Evolutionary conservation across 2,888 invertebrate genomes (phyloP).

Genomic region (Eurytoma adleriae): DNA sequence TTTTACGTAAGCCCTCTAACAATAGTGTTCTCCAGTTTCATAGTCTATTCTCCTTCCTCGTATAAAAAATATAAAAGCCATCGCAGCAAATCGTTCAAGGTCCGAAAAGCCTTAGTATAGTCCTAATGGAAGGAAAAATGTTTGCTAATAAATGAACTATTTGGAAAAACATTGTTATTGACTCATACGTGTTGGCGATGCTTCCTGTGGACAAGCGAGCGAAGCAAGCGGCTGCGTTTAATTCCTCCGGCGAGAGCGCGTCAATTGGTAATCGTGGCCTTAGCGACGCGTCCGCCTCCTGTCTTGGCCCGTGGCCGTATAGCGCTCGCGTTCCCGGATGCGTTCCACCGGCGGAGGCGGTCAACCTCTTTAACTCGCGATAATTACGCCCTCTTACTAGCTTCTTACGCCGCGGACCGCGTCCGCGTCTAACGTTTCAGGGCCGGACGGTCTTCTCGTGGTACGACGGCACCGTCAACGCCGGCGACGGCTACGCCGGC

Average conservation of each 20-base stretch:
- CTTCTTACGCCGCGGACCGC: background rate
- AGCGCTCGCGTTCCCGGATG: conserved; percentile 60
- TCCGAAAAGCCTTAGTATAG: no score
- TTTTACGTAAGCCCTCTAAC: conserved; percentile 2
- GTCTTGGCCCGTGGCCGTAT: conserved; percentile 11
- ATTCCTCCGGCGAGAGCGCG: conserved; percentile 31
- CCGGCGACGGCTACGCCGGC: conserved; percentile 84
- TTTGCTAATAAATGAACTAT: no score
- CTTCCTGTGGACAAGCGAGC: conserved; percentile 2
- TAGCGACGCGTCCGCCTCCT: conserved; percentile 31
- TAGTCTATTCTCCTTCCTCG: no score
- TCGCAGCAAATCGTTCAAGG: no score
- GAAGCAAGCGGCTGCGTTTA: conserved; percentile 13
- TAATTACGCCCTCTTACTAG: conserved; percentile 63
- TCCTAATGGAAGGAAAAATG: no score
- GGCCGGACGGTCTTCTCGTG: conserved; percentile 88
- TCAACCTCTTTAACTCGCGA: conserved; percentile 61
- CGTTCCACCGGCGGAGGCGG: conserved; percentile 27
- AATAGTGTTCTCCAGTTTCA: conserved; percentile 1
- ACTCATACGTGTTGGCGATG: background rate
- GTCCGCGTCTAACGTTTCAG: conserved; percentile 76
- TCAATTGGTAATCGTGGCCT: conserved; percentile 47
- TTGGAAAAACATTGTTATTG: background rate
- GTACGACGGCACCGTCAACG: conserved; percentile 82
- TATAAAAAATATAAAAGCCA: no score